A percentile compares a stretch with the other conserved stretches of the same genome.
Conservation (phyloP, 2,888 invertebrate species). For the Eristalinus aeneus region DNA sequence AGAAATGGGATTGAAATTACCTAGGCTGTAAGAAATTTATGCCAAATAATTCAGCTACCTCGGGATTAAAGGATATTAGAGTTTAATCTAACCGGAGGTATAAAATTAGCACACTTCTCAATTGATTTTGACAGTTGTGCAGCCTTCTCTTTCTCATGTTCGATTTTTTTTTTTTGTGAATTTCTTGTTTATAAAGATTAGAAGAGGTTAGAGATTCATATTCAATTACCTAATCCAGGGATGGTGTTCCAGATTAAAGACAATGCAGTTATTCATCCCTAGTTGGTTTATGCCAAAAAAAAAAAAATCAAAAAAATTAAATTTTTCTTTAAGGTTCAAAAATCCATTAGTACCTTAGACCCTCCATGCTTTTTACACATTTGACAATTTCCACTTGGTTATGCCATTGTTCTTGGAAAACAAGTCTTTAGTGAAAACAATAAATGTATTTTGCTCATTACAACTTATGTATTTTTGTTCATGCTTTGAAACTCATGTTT, state of each 20-base stretch:
- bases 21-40: not conserved
- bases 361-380: no score
- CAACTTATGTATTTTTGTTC: not conserved
- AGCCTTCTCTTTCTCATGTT: not conserved
- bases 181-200: not conserved
- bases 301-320: no score
- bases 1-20: slow-evolving; percentile 4
- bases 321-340: no score
- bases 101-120: slow-evolving; percentile 48
- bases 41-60: not conserved
- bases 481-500: not conserved
- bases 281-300: not conserved
- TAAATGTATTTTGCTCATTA: not conserved
- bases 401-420: no score
- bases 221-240: not conserved
- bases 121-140: slow-evolving; percentile 40
- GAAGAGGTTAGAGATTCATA: not conserved
- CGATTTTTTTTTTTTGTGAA: slow-evolving; percentile 18
- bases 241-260: not conserved
- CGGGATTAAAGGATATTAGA: not conserved
- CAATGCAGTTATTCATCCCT: not conserved
- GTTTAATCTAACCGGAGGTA: not conserved
- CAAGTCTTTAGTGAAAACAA: no score
- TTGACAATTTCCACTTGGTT: no score
- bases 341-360: no score